Conservation (phyloP, 1,140 invertebrate genomes). For the Drosophila subpulchrella region DNA sequence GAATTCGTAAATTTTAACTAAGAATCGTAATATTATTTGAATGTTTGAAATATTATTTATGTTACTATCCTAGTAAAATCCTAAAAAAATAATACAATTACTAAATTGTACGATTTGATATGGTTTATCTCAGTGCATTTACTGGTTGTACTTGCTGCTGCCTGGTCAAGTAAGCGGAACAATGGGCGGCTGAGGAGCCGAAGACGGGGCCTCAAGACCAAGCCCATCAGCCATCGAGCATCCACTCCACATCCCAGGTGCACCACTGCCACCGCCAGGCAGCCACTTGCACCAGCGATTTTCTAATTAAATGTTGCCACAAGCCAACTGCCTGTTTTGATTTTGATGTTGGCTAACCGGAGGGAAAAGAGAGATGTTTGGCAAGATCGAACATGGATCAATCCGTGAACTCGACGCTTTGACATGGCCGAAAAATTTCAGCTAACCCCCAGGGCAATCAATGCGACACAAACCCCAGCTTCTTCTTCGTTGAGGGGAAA, state of each 20-base stretch:
- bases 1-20: too few relatives aligned
- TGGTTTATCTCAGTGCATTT: constrained; percentile 1
- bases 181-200: constrained; percentile 22
- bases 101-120: too few relatives aligned
- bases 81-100: too few relatives aligned
- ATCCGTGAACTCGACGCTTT: constrained; percentile 21
- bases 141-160: constrained; percentile 7
- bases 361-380: constrained; percentile 8
- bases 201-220: constrained; percentile 21
- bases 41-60: too few relatives aligned
- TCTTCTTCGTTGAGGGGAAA: not conserved
- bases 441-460: constrained; percentile 10
- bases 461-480: constrained; percentile 9
- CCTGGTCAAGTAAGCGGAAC: constrained; percentile 42
- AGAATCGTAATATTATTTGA: too few relatives aligned
- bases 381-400: constrained; percentile 35
- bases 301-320: constrained; percentile 53
- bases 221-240: constrained; percentile 24
- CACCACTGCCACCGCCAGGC: constrained; percentile 3
- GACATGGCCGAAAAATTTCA: constrained; percentile 27
- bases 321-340: constrained; percentile 22
- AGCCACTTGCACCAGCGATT: constrained; percentile 49
- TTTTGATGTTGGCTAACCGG: constrained; percentile 27
- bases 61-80: too few relatives aligned
- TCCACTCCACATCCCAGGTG: constrained; percentile 9